Conservation (phyloP, 2,888 invertebrate genomes). For the Sacculina carcini region DNA sequence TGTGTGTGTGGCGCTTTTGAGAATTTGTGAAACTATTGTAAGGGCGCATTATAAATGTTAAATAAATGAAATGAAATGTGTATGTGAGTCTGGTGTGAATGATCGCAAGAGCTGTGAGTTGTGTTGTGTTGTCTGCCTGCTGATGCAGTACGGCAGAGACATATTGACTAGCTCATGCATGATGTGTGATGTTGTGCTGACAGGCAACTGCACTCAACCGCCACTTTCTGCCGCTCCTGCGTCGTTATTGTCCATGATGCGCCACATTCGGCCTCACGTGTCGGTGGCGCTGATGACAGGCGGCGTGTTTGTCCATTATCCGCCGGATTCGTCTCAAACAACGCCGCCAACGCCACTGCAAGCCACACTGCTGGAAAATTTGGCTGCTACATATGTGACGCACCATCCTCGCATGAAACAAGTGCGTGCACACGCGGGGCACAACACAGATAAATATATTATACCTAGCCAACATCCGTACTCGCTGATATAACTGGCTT, state of each 20-base stretch:
- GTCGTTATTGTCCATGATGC: conserved; percentile 2
- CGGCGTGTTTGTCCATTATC: conserved; percentile 31
- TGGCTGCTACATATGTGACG: conserved; percentile 13
- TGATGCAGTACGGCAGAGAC: too few relatives aligned
- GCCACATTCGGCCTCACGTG: conserved; percentile 27
- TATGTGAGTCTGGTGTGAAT: too few relatives aligned
- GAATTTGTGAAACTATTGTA: not conserved
- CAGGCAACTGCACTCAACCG: not conserved
- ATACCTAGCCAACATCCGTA: too few relatives aligned
- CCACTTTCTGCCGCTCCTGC: not conserved
- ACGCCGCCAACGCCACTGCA: conserved; percentile 12
- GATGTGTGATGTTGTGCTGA: not conserved
- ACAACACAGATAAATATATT: conserved; percentile 2
- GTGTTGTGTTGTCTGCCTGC: too few relatives aligned
- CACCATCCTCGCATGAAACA: conserved; percentile 14
- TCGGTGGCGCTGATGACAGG: conserved; percentile 48
- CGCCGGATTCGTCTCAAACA: conserved; percentile 7
- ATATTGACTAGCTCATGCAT: too few relatives aligned
- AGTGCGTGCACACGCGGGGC: conserved; percentile 6
- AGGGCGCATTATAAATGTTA: too few relatives aligned
- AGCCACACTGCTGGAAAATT: conserved; percentile 10
- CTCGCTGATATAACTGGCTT: too few relatives aligned
- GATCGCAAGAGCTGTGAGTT: too few relatives aligned
- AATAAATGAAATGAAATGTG: too few relatives aligned
- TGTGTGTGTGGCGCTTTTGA: too few relatives aligned